Percentiles rank a stretch among this genome's conserved stretches.
These are phyloP conservation scores for Ornithoptera alexandrae DNA, from an alignment of 2,888 invertebrate species.

Conservation along the genomic window DNA sequence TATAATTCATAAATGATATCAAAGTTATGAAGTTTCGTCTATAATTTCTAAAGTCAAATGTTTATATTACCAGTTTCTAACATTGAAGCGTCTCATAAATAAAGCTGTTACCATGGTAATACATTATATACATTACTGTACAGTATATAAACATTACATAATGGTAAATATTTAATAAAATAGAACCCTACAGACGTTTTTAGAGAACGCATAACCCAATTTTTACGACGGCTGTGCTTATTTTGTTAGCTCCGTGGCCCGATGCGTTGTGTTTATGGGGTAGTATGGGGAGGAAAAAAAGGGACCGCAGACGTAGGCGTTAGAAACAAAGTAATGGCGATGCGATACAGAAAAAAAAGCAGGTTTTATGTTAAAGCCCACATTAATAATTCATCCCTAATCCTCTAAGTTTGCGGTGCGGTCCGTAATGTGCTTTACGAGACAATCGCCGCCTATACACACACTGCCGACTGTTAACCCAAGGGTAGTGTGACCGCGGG, in stretches of 20 bases:
- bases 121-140: background rate
- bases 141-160: background rate
- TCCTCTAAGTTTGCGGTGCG: constrained; percentile 59
- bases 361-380: constrained; percentile 65
- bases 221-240: constrained; percentile 28
- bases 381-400: constrained; percentile 77
- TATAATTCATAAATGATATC: no score
- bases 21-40: no score
- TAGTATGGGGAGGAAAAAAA: constrained; percentile 19
- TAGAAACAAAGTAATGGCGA: constrained; percentile 32
- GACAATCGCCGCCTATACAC: constrained; percentile 56
- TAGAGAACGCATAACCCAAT: constrained; percentile 17
- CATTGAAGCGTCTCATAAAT: no score
- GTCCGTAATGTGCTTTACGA: constrained; percentile 64
- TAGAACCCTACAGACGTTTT: constrained; percentile 6
- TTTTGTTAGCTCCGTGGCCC: constrained; percentile 16
- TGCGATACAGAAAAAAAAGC: constrained; percentile 47
- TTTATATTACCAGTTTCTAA: no score
- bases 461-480: constrained; percentile 18
- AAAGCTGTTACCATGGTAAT: no score
- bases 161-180: background rate
- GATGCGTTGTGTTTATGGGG: constrained; percentile 28
- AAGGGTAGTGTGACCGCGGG: constrained; percentile 5
- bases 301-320: constrained; percentile 26
- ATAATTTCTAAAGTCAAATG: no score